A percentile compares a stretch with the other conserved stretches of the same genome.
Evolutionary conservation across 2,797 vertebrate species (phyloP).

Genomic region (Etheostoma nigrum): DNA sequence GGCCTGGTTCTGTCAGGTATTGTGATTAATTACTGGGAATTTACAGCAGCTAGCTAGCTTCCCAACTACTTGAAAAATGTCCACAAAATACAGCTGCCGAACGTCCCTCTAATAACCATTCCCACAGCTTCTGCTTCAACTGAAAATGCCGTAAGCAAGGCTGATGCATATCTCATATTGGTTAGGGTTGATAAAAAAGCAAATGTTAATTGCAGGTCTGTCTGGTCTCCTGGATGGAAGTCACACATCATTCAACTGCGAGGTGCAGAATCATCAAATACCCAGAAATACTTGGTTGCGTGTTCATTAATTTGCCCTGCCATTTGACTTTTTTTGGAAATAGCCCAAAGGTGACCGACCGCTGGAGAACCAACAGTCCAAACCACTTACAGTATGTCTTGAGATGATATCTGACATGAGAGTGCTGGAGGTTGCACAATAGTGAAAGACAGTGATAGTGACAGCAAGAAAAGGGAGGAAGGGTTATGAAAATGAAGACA

Average conservation of each 20-base stretch:
- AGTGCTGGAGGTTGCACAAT: not conserved
- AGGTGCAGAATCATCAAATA: not conserved
- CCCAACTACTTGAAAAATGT: no score
- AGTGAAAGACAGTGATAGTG: constrained; percentile 30
- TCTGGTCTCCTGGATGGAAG: not conserved
- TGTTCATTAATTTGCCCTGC: not conserved
- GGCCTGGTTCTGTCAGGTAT: no score
- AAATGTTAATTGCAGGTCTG: not conserved
- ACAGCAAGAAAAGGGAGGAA: constrained; percentile 32
- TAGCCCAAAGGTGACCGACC: not conserved
- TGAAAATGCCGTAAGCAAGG: no score
- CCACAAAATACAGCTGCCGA: no score
- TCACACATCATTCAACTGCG: not conserved
- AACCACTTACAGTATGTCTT: constrained; percentile 11
- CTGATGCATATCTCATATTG: not conserved
- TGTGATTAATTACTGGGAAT: no score
- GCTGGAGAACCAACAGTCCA: constrained; percentile 3
- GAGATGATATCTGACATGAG: constrained; percentile 31
- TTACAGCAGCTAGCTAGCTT: no score
- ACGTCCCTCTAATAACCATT: no score
- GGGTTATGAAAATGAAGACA: constrained; percentile 46
- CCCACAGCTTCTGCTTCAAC: no score
- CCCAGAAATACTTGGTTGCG: not conserved
- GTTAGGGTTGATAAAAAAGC: not conserved
- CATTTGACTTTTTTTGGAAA: constrained; percentile 2